These are phyloP conservation scores for Oxytorus armatus DNA, from an alignment of 2,888 invertebrate species.

Conservation along the genomic window DNA sequence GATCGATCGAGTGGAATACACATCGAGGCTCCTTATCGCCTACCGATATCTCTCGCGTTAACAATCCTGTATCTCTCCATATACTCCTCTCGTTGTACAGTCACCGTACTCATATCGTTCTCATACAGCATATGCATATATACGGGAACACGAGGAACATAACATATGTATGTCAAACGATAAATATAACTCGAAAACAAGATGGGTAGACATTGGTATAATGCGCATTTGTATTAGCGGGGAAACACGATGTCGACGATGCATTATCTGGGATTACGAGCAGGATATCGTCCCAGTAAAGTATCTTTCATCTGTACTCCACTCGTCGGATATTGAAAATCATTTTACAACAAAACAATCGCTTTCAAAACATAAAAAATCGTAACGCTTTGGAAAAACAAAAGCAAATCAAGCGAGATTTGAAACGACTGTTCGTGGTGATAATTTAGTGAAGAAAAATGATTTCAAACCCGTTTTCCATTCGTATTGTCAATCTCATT, in stretches of 20 bases:
- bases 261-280: background rate
- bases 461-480: background rate
- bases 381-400: background rate
- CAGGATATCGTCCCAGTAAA: background rate
- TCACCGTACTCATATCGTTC: slow-evolving; percentile 33
- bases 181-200: slow-evolving; percentile 40
- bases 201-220: background rate
- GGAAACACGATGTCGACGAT: slow-evolving; percentile 30
- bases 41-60: slow-evolving; percentile 60
- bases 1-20: slow-evolving; percentile 62
- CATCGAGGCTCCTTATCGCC: slow-evolving; percentile 57
- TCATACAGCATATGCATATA: slow-evolving; percentile 29
- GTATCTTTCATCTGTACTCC: too few species aligned
- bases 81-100: slow-evolving; percentile 15
- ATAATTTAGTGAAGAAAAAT: too few species aligned
- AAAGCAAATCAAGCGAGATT: too few species aligned
- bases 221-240: slow-evolving; percentile 15
- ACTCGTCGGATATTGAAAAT: too few species aligned
- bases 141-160: slow-evolving; percentile 20
- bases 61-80: slow-evolving; percentile 57
- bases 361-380: background rate
- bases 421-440: too few species aligned
- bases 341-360: background rate
- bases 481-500: background rate
- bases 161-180: slow-evolving; percentile 38